Percentiles rank a stretch among this genome's conserved stretches.
phyloP scores from a whole-genome alignment of 2,888 invertebrate genomes.

The Sminthurinus aureus region DNA sequence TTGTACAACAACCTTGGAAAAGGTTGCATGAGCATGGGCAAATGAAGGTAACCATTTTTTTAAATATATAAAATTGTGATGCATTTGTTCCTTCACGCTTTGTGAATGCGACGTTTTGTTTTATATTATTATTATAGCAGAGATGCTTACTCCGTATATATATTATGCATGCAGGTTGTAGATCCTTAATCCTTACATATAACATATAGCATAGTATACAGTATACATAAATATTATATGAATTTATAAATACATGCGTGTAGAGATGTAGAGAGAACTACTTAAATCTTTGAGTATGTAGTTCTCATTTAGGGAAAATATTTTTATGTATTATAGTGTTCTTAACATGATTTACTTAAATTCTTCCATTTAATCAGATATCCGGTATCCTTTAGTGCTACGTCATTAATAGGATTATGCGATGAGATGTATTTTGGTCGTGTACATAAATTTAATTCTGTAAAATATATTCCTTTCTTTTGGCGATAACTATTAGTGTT shows the following conservation, averaged over 20 bases:
- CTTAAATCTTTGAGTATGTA: neutral
- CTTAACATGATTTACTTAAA: no score
- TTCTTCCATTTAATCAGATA: no score
- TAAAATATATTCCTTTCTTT: no score
- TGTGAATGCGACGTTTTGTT: neutral
- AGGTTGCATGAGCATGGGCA: conserved; percentile 77
- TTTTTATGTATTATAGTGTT: no score
- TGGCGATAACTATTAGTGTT: no score
- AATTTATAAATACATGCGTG: no score
- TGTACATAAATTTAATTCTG: no score
- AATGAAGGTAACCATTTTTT: conserved; percentile 72
- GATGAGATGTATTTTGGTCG: no score
- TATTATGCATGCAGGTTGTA: neutral
- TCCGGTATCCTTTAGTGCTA: no score
- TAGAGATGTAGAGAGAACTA: neutral
- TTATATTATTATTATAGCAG: neutral
- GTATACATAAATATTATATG: no score
- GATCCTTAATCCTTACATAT: neutral
- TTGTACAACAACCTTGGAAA: conserved; percentile 88
- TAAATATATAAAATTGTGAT: neutral
- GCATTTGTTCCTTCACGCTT: neutral
- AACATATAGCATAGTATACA: neutral
- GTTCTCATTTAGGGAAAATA: no score
- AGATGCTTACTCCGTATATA: neutral
- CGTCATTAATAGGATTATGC: no score